Evolutionary conservation across 2,888 invertebrate species (phyloP).

Genomic region (Sicus ferrugineus): DNA sequence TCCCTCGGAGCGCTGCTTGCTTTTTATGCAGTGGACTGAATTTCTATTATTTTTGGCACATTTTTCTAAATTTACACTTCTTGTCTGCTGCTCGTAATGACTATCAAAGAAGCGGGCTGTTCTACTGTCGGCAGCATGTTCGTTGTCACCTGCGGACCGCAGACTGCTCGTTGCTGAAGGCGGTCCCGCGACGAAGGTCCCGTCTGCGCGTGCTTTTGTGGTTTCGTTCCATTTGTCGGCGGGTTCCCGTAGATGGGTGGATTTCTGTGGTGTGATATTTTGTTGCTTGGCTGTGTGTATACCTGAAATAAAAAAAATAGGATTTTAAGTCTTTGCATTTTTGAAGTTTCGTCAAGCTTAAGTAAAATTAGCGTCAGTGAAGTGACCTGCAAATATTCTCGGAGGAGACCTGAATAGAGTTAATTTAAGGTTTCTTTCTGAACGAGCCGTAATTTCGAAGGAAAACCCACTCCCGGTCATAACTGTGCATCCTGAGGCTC

Average conservation of each 20-base stretch:
- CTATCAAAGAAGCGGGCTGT: conserved; percentile 1
- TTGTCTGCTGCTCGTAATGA: conserved; percentile 3
- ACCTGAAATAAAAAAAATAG: conserved; percentile 47
- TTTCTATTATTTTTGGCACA: conserved; percentile 46
- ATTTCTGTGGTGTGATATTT: conserved; percentile 51
- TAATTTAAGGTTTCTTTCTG: too few species aligned
- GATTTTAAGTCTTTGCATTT: too few species aligned
- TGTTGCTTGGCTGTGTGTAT: conserved; percentile 59
- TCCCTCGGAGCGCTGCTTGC: conserved; percentile 3
- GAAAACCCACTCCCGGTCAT: too few species aligned
- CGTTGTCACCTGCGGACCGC: conserved; percentile 49
- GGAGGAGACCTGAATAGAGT: too few species aligned
- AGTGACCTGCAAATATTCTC: too few species aligned
- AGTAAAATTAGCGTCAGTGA: too few species aligned
- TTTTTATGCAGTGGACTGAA: conserved; percentile 20
- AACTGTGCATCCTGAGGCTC: too few species aligned
- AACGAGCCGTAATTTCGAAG: too few species aligned
- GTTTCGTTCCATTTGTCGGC: conserved; percentile 26
- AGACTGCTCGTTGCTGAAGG: conserved; percentile 17
- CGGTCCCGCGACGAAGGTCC: conserved; percentile 7
- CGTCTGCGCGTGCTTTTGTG: conserved; percentile 25
- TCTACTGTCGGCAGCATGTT: conserved; percentile 31
- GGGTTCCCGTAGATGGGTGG: conserved; percentile 41
- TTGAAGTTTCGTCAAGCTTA: too few species aligned
- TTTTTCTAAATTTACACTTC: conserved; percentile 44